Base-by-base conservation (phyloP, 1,140 invertebrate genomes). In the Cecropterus lyciades region DNA sequence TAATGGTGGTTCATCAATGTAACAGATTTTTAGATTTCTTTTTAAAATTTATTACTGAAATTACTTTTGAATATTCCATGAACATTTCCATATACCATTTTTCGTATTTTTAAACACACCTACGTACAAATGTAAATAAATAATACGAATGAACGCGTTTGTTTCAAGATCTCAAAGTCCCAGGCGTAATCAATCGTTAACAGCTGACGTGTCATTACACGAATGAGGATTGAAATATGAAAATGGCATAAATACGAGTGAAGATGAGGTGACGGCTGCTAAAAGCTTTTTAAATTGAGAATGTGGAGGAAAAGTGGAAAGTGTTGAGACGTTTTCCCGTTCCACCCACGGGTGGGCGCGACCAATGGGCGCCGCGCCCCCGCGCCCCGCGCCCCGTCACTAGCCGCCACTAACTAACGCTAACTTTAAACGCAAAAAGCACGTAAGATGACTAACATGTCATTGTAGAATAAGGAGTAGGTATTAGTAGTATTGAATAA, bases 211-310 rank as follows among this genome's bases (percentile, higher is more conserved):
- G 48, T 74, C 70, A 71, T 76, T 77, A 74, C 62, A 74, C 59
- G 77, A 75, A 81, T 75, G 70, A 79, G 73, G 51, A 40, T 40
- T 40, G 66, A 65, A 49, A 66, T 67, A 65, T 55, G 67, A 69
- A 65, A 53, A 46, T n/a, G 33, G 69, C 62, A 65, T 60, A 72
- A 65, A 70, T 62, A 16, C 71, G 68, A 46, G n/a, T n/a, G 67
- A 72, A 77, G 77, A 79, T 70, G 75, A 69, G 75, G 73, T 80
- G 84, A 86, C 84, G 81, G 74, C 42, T 65, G 80, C 77, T 88
- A 88, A 91, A 89, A 91, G 88, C 82, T 91, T 90, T 87, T 84
- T 72, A 74, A 78, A 82, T 79, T 75, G 70, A 55, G 65, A 73
- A 69, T 56, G 67, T 72, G 46, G 73, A 72, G 77, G 81, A 85